These are phyloP conservation scores for Drosophila pseudotakahashii DNA, from an alignment of 2,888 invertebrate species.

Conservation along the genomic window DNA sequence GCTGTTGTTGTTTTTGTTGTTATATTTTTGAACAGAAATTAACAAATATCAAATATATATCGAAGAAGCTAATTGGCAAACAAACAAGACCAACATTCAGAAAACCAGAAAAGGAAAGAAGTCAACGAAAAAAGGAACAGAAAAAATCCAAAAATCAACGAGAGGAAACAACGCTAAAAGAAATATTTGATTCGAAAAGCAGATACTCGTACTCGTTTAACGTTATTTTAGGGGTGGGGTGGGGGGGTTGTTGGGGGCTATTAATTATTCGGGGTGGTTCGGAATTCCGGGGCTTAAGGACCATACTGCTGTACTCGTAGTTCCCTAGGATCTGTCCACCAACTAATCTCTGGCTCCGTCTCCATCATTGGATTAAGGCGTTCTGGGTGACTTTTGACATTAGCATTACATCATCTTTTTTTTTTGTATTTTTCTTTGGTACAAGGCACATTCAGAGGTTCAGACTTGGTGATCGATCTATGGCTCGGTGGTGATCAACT, in stretches of 20 bases:
- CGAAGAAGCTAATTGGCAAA: slow-evolving; percentile 67
- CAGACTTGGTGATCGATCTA: slow-evolving; percentile 30
- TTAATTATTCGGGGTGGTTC: neutral
- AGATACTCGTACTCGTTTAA: slow-evolving; percentile 41
- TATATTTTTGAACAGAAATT: slow-evolving; percentile 64
- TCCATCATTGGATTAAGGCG: slow-evolving; percentile 12
- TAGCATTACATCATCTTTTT: slow-evolving; percentile 14
- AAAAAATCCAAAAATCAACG: slow-evolving; percentile 35
- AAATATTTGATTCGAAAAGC: slow-evolving; percentile 39
- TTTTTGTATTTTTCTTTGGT: neutral
- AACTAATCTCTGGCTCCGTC: slow-evolving; percentile 13
- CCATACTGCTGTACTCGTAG: slow-evolving; percentile 8
- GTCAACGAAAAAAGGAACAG: slow-evolving; percentile 20
- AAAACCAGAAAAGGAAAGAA: slow-evolving; percentile 54
- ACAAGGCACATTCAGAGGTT: slow-evolving; percentile 34
- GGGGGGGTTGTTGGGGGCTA: too few species aligned
- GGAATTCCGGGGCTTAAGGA: slow-evolving; percentile 5
- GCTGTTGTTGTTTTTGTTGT: slow-evolving; percentile 76
- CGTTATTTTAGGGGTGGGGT: slow-evolving; percentile 8
- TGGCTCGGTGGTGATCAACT: slow-evolving; percentile 57
- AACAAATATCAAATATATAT: slow-evolving; percentile 47
- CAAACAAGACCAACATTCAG: slow-evolving; percentile 74
- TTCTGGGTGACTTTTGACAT: slow-evolving; percentile 6
- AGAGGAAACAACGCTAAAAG: slow-evolving; percentile 39
- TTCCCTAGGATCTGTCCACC: slow-evolving; percentile 17